Base-by-base conservation (phyloP, 2,888 invertebrate species). In the Melipona beecheii region DNA sequence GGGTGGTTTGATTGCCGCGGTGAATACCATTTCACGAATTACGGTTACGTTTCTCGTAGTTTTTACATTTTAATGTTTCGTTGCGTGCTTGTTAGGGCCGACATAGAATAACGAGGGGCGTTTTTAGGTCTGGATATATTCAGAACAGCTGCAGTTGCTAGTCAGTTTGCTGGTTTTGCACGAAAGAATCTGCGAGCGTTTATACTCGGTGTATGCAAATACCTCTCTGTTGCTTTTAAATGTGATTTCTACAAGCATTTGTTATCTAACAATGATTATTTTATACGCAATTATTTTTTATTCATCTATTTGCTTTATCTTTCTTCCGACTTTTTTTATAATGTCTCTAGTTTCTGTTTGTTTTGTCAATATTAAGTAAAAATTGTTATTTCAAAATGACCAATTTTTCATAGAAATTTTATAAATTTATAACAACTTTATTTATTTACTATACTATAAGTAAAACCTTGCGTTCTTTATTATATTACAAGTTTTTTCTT, bases 61-160 rank as follows among this genome's bases (percentile, higher is more conserved):
- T 64, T 64, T 31, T 31, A 64, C 64, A 64, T 64, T 64, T 64
- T 64, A 64, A 64, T 31, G 64, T 64, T 64, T 36, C 64, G 27
- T 64, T 64, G 31, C 64, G 31, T 64, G 64, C 64, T 64, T 64
- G 64, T 64, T 64, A 64, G 64, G 11, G 5, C 4, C 64, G 64
- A 64, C 64, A 5, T 64, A 31, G 64, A 64, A 31, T 31, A 64
- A 64, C 64, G 64, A 64, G 64, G 64, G 31, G 21, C 64, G 31
- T 64, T 64, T 36, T 64, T 64, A 31, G 31, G 21, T 36, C 13
- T 19, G 64, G 64, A 64, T 64, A 31, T 21, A 64, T 64, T 21
- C 21, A 5, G 31, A 31, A 31, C 31, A 64, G 64, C 31, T 31
- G 21, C 64, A 5, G 31, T 64, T 31, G 27, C 21, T 31, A 31